phyloP scores from a whole-genome alignment of 2,888 invertebrate species.

The Lacanobia wlatinum region DNA sequence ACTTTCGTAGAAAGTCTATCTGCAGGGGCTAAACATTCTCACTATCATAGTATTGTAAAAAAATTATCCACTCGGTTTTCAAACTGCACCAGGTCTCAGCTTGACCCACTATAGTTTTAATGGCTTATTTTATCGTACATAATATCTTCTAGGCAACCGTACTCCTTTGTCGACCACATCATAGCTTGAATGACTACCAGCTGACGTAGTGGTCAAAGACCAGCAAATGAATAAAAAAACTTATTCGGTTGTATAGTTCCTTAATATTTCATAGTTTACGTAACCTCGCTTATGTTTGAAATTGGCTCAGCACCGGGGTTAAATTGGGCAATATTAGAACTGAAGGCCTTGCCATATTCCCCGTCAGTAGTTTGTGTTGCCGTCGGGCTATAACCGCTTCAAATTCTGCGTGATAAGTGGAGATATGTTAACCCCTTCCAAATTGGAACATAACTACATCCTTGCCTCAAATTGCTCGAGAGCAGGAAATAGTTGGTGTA shows the following conservation, averaged over 20 bases:
- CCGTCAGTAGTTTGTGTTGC: constrained; percentile 34
- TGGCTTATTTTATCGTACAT: neutral
- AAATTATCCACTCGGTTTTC: neutral
- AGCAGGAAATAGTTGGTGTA: constrained; percentile 22
- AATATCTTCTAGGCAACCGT: neutral
- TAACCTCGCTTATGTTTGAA: constrained; percentile 2
- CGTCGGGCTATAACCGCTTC: constrained; percentile 28
- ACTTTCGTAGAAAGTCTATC: too few species aligned
- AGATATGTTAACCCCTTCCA: constrained; percentile 50
- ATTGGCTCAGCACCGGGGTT: constrained; percentile 14
- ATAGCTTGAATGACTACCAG: neutral
- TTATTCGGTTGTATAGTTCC: neutral
- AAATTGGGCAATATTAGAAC: constrained; percentile 24
- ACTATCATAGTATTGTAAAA: too few species aligned
- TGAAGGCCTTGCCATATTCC: constrained; percentile 18
- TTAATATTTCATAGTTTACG: neutral
- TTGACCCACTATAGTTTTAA: neutral
- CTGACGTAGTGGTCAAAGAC: neutral
- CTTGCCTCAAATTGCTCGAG: constrained; percentile 37
- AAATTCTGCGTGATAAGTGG: constrained; percentile 52
- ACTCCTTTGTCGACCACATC: neutral
- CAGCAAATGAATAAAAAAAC: neutral
- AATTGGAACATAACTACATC: constrained; percentile 50
- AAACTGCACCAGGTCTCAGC: neutral
- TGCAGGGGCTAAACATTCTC: too few species aligned